Percentiles rank a stretch among this genome's conserved stretches.
phyloP scores from a whole-genome alignment of 2,797 vertebrate species.

The Myotis myotis region DNA sequence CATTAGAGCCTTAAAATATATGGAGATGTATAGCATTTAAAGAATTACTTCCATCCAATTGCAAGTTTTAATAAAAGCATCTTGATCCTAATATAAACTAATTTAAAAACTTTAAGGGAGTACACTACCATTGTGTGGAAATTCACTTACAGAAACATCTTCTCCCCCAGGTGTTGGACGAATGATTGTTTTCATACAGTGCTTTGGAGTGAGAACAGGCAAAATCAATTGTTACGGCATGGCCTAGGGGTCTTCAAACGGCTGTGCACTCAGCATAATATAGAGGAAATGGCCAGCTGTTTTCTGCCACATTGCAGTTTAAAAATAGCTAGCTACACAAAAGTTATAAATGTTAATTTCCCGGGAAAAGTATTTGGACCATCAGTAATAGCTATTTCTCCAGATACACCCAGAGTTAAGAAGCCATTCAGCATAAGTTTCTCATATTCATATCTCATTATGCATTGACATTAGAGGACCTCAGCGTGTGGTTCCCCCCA shows the following conservation, averaged over 20 bases:
- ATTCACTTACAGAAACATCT: not conserved
- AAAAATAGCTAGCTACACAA: slow-evolving; percentile 28
- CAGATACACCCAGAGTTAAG: not conserved
- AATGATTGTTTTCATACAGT: not conserved
- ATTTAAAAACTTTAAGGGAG: not conserved
- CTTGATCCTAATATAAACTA: not conserved
- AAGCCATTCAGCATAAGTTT: slow-evolving; percentile 3
- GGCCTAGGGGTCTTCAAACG: not conserved
- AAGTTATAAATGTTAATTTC: slow-evolving; percentile 22
- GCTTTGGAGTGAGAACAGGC: not conserved
- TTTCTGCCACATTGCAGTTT: not conserved
- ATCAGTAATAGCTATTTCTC: slow-evolving; percentile 42
- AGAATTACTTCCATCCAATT: not conserved
- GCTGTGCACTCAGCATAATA: not conserved
- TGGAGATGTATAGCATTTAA: not conserved
- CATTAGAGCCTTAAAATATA: not conserved
- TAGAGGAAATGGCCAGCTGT: not conserved
- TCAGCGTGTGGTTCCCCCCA: not conserved
- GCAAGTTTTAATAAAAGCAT: not conserved
- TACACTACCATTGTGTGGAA: not conserved
- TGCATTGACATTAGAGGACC: slow-evolving; percentile 29
- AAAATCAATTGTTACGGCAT: not conserved
- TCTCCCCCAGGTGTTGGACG: not conserved
- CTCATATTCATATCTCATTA: slow-evolving; percentile 49
- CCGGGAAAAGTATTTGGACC: not conserved